Evolutionary conservation across 1,140 invertebrate genomes (phyloP).

Genomic region (Zaprionus taronus): DNA sequence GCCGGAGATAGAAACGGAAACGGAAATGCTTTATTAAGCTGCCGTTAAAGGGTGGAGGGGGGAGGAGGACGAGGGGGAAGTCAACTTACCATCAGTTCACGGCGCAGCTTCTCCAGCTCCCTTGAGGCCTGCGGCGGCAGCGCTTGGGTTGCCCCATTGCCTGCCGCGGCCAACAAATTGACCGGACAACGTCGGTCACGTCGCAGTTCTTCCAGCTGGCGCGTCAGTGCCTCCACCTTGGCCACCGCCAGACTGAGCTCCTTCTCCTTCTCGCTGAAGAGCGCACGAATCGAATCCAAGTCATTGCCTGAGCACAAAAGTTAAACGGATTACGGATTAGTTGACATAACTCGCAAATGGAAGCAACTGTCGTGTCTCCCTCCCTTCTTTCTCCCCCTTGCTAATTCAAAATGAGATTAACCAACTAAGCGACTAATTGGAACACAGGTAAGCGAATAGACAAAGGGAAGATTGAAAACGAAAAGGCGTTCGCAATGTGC

Average conservation of each 20-base stretch:
- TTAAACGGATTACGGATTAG: slow-evolving; percentile 48
- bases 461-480: not conserved
- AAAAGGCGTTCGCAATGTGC: too few species aligned
- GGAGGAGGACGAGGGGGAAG: not conserved
- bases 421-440: slow-evolving; percentile 4
- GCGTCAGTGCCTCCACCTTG: slow-evolving; percentile 97
- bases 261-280: slow-evolving; percentile 99
- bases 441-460: slow-evolving; percentile 3
- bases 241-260: slow-evolving; percentile 96
- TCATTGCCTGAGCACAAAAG: slow-evolving; percentile 90
- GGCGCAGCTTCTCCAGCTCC: slow-evolving; percentile 95
- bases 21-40: slow-evolving; percentile 20
- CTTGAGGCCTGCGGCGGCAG: slow-evolving; percentile 90
- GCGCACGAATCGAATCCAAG: slow-evolving; percentile 96
- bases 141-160: slow-evolving; percentile 83
- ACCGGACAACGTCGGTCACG: slow-evolving; percentile 86
- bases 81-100: slow-evolving; percentile 94
- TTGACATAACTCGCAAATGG: slow-evolving; percentile 10
- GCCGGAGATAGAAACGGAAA: slow-evolving; percentile 13
- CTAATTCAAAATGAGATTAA: slow-evolving; percentile 2
- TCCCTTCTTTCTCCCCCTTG: not conserved
- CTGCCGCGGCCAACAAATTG: slow-evolving; percentile 69
- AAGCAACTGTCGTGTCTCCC: not conserved
- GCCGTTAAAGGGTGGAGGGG: not conserved
- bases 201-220: slow-evolving; percentile 95